Percentiles rank a stretch among this genome's conserved stretches.
Conservation (phyloP, 2,888 invertebrate species). For the Eupithecia insigniata region DNA sequence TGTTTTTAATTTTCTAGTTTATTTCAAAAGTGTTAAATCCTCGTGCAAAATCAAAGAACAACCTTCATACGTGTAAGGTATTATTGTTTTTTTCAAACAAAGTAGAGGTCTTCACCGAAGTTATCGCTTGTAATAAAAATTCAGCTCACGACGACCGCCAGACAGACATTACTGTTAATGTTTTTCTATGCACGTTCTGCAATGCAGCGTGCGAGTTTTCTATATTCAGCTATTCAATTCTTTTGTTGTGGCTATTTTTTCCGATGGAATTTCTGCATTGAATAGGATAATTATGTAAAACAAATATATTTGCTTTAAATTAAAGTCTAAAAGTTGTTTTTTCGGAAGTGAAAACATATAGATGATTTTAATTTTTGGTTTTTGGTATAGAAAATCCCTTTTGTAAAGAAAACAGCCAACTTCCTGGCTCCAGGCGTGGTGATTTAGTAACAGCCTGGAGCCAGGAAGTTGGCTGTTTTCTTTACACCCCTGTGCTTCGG, state of each 20-base stretch:
- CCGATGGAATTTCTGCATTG: neutral
- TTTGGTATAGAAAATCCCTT: no score
- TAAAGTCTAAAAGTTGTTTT: no score
- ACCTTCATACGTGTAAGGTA: neutral
- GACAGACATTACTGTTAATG: conserved; percentile 41
- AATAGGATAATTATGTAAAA: no score
- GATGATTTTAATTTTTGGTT: no score
- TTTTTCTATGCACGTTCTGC: conserved; percentile 36
- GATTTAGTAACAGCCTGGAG: no score
- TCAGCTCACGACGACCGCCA: conserved; percentile 35
- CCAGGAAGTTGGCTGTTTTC: no score
- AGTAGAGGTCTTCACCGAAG: conserved; percentile 8
- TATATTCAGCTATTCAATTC: neutral
- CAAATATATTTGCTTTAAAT: no score
- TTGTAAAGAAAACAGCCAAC: no score
- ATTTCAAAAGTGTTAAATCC: neutral
- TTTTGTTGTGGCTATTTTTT: neutral
- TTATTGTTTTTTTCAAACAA: neutral
- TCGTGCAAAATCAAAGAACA: neutral
- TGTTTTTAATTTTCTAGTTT: no score
- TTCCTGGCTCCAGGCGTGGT: no score
- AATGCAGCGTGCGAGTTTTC: conserved; percentile 14
- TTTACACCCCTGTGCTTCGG: no score
- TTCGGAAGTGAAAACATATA: no score
- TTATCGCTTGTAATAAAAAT: conserved; percentile 31